These are phyloP conservation scores for Sphaerophoria taeniata DNA, from an alignment of 2,888 invertebrate species.

Conservation along the genomic window DNA sequence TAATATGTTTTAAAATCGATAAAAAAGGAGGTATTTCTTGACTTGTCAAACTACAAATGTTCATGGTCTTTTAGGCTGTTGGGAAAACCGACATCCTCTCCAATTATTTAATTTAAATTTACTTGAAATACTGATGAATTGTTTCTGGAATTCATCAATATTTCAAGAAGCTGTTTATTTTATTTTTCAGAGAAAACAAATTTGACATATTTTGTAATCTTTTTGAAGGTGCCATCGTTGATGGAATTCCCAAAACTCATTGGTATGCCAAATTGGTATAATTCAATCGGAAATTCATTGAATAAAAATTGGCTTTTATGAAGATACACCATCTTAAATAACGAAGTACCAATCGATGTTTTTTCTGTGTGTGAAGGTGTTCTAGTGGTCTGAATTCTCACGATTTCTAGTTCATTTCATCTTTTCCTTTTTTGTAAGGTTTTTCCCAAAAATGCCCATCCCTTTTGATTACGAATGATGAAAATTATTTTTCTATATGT, in stretches of 20 bases:
- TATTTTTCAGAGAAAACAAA: no score
- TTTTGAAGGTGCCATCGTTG: background rate
- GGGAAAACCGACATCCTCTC: no score
- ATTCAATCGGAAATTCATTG: background rate
- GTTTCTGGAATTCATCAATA: no score
- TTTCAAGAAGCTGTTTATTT: no score
- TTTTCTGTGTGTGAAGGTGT: background rate
- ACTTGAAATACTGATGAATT: no score
- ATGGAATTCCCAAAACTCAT: background rate
- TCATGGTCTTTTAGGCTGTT: no score
- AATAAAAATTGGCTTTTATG: constrained; percentile 18
- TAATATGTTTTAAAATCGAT: no score
- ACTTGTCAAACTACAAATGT: no score
- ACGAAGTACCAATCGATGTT: background rate
- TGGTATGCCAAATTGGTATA: background rate
- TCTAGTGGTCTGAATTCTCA: background rate
- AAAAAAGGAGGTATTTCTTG: no score
- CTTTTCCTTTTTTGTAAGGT: background rate
- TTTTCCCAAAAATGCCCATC: background rate
- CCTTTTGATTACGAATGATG: background rate
- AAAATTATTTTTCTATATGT: background rate
- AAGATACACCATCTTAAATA: background rate
- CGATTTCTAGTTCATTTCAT: background rate
- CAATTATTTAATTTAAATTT: no score
- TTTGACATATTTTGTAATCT: background rate